A percentile compares a stretch with the other conserved stretches of the same genome.
Evolutionary conservation across 2,888 invertebrate species (phyloP).

Genomic region (Polydrusus tereticollis): DNA sequence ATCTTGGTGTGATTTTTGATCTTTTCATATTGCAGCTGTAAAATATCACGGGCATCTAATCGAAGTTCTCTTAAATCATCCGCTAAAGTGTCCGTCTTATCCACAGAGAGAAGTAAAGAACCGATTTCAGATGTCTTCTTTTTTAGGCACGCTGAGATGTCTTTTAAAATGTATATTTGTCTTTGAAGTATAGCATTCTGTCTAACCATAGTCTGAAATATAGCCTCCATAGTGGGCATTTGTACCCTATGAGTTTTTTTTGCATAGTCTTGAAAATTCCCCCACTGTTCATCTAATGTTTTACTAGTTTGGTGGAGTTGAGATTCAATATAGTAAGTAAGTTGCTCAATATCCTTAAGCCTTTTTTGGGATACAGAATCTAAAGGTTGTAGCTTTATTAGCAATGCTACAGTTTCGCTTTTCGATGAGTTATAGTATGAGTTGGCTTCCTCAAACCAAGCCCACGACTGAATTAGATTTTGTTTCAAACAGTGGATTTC

Average conservation of each 20-base stretch:
- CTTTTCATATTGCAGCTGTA: slow-evolving; percentile 64
- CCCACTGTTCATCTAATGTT: slow-evolving; percentile 84
- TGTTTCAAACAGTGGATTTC: slow-evolving; percentile 72
- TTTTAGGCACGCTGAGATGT: slow-evolving; percentile 61
- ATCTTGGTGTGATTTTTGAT: slow-evolving; percentile 60
- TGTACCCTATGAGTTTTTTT: slow-evolving; percentile 70
- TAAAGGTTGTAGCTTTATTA: slow-evolving; percentile 67
- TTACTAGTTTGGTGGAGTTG: slow-evolving; percentile 81
- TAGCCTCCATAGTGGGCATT: slow-evolving; percentile 80
- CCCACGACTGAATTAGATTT: slow-evolving; percentile 70
- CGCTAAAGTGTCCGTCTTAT: slow-evolving; percentile 61
- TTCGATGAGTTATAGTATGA: slow-evolving; percentile 66
- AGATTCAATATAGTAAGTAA: slow-evolving; percentile 80
- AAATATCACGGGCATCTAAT: slow-evolving; percentile 66
- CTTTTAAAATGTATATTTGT: slow-evolving; percentile 67
- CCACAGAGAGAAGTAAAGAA: slow-evolving; percentile 66
- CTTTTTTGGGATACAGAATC: slow-evolving; percentile 79
- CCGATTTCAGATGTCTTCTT: slow-evolving; percentile 67
- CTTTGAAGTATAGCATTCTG: slow-evolving; percentile 78
- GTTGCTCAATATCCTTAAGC: slow-evolving; percentile 77
- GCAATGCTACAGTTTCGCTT: slow-evolving; percentile 60
- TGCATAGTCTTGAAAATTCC: slow-evolving; percentile 70
- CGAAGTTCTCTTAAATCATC: slow-evolving; percentile 69
- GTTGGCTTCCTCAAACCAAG: slow-evolving; percentile 72
- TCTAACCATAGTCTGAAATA: slow-evolving; percentile 83